A percentile compares a stretch with the other conserved stretches of the same genome.
phyloP scores from a whole-genome alignment of 2,888 invertebrate genomes.

The Calliopum simillimum region DNA sequence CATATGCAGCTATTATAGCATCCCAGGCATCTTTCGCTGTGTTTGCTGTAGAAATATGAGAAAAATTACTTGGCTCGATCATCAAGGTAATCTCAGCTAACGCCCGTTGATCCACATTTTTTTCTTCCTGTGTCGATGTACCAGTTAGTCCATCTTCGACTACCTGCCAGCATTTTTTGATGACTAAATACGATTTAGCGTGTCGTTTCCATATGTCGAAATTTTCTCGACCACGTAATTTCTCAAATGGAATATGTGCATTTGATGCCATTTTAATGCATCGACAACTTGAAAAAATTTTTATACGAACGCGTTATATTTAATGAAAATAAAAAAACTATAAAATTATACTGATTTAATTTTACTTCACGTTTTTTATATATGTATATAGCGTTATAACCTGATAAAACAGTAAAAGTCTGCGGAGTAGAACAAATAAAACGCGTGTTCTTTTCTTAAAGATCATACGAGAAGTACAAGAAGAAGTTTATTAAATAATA shows the following conservation, averaged over 20 bases:
- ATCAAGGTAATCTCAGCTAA: conserved; percentile 46
- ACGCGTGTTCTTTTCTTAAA: too few species aligned
- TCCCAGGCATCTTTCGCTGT: conserved; percentile 47
- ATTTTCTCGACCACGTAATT: conserved; percentile 44
- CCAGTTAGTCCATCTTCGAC: conserved; percentile 38
- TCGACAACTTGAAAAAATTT: too few species aligned
- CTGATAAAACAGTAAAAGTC: too few species aligned
- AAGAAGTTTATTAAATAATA: too few species aligned
- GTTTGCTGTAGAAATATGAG: conserved; percentile 43
- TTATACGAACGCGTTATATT: too few species aligned
- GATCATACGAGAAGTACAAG: too few species aligned
- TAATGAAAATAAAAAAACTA: too few species aligned
- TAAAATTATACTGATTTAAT: too few species aligned
- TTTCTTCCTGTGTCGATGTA: conserved; percentile 29
- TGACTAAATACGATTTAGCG: conserved; percentile 42
- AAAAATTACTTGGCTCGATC: conserved; percentile 45
- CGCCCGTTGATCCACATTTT: conserved; percentile 39
- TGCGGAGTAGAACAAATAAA: too few species aligned
- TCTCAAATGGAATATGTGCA: conserved; percentile 32
- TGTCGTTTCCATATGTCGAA: conserved; percentile 55
- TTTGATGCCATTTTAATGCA: too few species aligned
- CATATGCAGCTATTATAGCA: conserved; percentile 41
- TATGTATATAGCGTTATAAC: too few species aligned
- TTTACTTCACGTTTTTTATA: too few species aligned
- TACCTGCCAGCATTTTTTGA: conserved; percentile 41